Evolutionary conservation across 2,888 invertebrate genomes (phyloP).

Genomic region (Drosophila quinaria): DNA sequence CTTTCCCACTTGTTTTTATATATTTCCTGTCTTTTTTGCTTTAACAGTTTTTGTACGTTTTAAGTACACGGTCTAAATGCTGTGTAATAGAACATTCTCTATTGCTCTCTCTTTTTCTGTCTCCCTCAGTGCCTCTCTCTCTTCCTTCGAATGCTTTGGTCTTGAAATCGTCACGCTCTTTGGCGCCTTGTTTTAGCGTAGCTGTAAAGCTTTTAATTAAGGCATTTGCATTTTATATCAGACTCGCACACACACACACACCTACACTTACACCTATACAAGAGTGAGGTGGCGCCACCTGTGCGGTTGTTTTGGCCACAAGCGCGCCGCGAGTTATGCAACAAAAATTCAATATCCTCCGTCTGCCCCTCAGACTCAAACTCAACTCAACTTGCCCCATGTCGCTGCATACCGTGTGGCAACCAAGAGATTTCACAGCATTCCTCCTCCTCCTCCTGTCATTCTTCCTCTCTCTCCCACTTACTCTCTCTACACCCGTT

Average conservation of each 20-base stretch:
- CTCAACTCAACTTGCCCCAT: constrained; percentile 6
- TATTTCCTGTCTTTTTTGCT: too few species aligned
- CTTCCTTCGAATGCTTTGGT: background rate
- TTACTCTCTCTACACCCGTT: background rate
- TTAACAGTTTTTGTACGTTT: too few species aligned
- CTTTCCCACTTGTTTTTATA: too few species aligned
- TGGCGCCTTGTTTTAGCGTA: constrained; percentile 60
- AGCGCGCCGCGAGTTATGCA: constrained; percentile 78
- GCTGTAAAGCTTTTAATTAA: constrained; percentile 81
- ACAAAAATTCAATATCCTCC: constrained; percentile 51
- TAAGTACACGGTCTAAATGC: too few species aligned
- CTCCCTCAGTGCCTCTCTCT: background rate
- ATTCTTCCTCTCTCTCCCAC: background rate
- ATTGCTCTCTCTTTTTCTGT: background rate
- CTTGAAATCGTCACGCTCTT: constrained; percentile 30
- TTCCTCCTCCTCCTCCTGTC: background rate
- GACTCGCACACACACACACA: constrained; percentile 33
- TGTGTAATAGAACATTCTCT: background rate
- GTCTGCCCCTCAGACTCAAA: too few species aligned
- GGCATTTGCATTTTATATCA: constrained; percentile 81
- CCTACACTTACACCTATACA: background rate
- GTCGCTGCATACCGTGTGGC: constrained; percentile 44
- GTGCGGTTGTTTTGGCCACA: constrained; percentile 68
- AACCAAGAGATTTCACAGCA: constrained; percentile 46
- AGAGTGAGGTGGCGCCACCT: constrained; percentile 35